Evolutionary conservation across 2,888 invertebrate species (phyloP).

Genomic region (Limnephilus rhombicus): DNA sequence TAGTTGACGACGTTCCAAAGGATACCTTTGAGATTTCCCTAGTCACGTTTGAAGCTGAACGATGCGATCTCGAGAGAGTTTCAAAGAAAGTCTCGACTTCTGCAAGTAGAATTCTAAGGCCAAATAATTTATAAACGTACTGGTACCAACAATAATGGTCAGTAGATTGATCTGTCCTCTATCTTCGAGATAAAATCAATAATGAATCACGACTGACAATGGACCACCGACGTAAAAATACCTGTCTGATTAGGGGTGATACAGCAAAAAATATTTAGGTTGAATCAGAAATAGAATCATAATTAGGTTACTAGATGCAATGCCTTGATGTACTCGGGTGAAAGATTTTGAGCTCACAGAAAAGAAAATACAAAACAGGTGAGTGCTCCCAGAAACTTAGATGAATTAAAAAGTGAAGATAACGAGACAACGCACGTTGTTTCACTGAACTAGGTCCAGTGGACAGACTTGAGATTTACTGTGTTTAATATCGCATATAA

Average conservation of each 20-base stretch:
- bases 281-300: not conserved
- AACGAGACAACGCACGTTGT: too few relatives aligned
- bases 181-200: not conserved
- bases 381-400: too few relatives aligned
- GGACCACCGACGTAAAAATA: not conserved
- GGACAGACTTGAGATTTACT: too few relatives aligned
- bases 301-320: not conserved
- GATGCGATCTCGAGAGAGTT: not conserved
- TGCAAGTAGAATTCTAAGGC: not conserved
- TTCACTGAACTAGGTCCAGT: too few relatives aligned
- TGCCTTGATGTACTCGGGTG: not conserved
- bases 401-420: too few relatives aligned
- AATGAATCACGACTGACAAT: not conserved
- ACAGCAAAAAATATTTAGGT: not conserved
- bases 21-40: not conserved
- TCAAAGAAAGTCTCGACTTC: not conserved
- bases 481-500: too few relatives aligned
- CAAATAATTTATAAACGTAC: not conserved
- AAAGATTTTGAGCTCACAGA: not conserved
- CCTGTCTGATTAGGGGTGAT: not conserved
- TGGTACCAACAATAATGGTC: not conserved
- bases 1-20: not conserved
- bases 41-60: constrained; percentile 3
- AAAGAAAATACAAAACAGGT: too few relatives aligned
- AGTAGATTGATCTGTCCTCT: not conserved